Base-by-base conservation (phyloP, 2,888 invertebrate genomes). In the Hyles lineata region DNA sequence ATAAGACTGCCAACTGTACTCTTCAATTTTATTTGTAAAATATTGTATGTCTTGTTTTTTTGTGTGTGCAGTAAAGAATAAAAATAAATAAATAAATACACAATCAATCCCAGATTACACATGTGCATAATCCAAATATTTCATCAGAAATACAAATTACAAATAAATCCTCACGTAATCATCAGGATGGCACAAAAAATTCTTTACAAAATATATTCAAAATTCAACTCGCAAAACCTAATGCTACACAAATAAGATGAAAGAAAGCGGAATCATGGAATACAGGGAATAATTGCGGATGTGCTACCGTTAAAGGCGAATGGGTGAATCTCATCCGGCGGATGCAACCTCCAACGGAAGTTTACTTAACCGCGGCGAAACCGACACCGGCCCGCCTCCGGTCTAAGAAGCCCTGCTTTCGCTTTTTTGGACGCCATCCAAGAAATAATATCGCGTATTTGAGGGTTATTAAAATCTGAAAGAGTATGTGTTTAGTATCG, bases 291-390 rank as follows among this genome's bases (percentile, higher is more conserved):
- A 89, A 90, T 87, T 84, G 86, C 87, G 89, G 88, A 89, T 86
- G 86, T 85, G 79, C 87, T 87, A 86, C 85, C 83, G 85, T 85
- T 87, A 84, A 84, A 83, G 86, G 85, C 85, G 84, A 90, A 89
- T 89, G 90, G 90, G 88, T 88, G 87, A 86, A 86, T 86, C 87
- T 82, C 88, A 83, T 91, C 90, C 91, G 88, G 79, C 87, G 89
- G 89, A 88, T 76, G 89, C 80, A 82, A 82, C 83, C 86, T 79
- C 82, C 87, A 83, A 83, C 89, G 92, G 92, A 91, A 91, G 91
- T 90, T 92, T 92, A 91, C 92, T 91, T 91, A 90, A 87, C 87
- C 87, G 82, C 86, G 84, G 87, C 87, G 85, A 85, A 86, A 87
- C 88, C 89, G 80, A 80, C 86, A 82, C 82, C 81, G 85, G 84